Percentiles rank a stretch among this genome's conserved stretches.
Conservation (phyloP, 2,888 invertebrate species). For the Drosophila peninsularis region DNA sequence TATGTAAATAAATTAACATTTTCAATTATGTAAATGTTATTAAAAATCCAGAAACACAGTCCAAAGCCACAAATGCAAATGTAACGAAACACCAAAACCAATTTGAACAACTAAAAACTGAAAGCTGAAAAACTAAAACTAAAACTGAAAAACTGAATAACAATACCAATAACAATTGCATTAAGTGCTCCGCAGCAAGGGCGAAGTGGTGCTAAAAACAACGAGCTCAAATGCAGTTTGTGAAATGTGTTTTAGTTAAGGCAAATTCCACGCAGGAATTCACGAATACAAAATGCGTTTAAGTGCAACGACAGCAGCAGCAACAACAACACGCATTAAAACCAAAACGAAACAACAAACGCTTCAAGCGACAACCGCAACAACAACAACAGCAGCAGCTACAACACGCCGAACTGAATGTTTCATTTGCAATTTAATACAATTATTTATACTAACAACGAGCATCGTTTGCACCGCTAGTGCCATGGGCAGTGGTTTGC, state of each 20-base stretch:
- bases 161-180: conserved; percentile 17
- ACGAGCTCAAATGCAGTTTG: conserved; percentile 69
- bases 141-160: background rate
- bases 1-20: conserved; percentile 20
- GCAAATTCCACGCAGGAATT: conserved; percentile 68
- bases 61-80: conserved; percentile 7
- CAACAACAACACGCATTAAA: conserved; percentile 40
- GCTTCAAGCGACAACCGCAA: conserved; percentile 26
- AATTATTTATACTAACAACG: conserved; percentile 62
- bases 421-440: conserved; percentile 53
- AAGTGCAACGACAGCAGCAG: conserved; percentile 66
- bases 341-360: conserved; percentile 22
- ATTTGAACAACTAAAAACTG: conserved; percentile 1
- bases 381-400: conserved; percentile 7
- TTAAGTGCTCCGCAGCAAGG: conserved; percentile 17
- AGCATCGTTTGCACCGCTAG: conserved; percentile 51
- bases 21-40: conserved; percentile 26
- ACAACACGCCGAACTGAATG: conserved; percentile 47
- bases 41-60: conserved; percentile 7
- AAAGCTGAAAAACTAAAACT: background rate
- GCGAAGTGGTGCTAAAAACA: conserved; percentile 10
- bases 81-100: conserved; percentile 11
- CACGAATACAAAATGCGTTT: conserved; percentile 74
- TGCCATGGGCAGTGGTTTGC: conserved; percentile 37
- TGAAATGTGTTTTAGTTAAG: conserved; percentile 73